These are phyloP conservation scores for Noctuana brunneofusca DNA, from an alignment of 2,888 invertebrate genomes.

Conservation along the genomic window DNA sequence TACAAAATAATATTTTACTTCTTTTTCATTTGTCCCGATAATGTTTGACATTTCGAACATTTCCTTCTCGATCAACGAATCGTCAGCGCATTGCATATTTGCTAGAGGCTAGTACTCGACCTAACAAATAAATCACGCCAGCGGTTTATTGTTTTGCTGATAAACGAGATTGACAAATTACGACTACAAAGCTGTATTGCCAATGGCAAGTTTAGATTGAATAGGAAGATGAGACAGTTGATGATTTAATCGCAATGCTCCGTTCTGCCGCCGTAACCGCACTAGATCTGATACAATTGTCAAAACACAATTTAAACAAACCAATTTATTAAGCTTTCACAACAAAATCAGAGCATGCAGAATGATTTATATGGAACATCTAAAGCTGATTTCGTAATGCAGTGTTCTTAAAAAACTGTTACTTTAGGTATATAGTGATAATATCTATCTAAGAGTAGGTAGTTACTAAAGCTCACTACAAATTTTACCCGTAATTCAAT, in stretches of 20 bases:
- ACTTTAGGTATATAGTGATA: too few species aligned
- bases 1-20: too few species aligned
- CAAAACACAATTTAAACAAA: not conserved
- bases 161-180: slow-evolving; percentile 5
- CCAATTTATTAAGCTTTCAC: not conserved
- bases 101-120: not conserved
- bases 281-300: not conserved
- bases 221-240: not conserved
- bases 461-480: too few species aligned
- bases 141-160: slow-evolving; percentile 1
- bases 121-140: slow-evolving; percentile 3
- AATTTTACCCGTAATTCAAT: too few species aligned
- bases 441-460: too few species aligned
- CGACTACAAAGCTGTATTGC: slow-evolving; percentile 6
- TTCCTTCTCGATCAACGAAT: not conserved
- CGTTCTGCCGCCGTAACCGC: not conserved
- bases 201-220: slow-evolving; percentile 1
- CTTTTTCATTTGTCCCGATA: too few species aligned
- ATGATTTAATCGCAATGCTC: not conserved
- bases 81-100: not conserved
- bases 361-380: too few species aligned
- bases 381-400: too few species aligned
- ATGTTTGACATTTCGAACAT: too few species aligned
- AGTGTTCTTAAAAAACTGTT: too few species aligned
- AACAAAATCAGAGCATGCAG: too few species aligned